These are phyloP conservation scores for Drosophila nebulosa DNA, from an alignment of 1,140 invertebrate genomes.

Conservation along the genomic window DNA sequence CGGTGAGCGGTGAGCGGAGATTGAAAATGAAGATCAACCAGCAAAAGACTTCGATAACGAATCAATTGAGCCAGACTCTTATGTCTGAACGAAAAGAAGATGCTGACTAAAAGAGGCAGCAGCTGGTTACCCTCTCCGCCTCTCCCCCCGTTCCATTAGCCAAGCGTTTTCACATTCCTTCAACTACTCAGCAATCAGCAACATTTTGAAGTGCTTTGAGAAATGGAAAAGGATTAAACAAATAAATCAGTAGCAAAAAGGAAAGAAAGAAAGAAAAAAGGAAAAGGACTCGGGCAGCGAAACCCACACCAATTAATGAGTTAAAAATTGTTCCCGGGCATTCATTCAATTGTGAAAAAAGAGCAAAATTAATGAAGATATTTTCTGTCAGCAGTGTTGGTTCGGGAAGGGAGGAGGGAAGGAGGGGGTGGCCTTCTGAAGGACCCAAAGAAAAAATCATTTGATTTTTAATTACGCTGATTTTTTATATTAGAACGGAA, in stretches of 20 bases:
- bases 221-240: conserved; percentile 76
- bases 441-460: conserved; percentile 62
- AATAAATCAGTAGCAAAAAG: conserved; percentile 71
- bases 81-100: not conserved
- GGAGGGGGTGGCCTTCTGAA: not conserved
- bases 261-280: no score
- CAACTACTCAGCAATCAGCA: conserved; percentile 54
- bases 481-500: conserved; percentile 76
- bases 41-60: conserved; percentile 42
- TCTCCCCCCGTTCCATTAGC: not conserved
- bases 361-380: conserved; percentile 80
- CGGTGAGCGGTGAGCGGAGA: no score
- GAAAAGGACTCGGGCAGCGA: conserved; percentile 26
- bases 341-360: conserved; percentile 71
- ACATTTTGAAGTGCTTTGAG: conserved; percentile 64
- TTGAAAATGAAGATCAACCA: not conserved
- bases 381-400: conserved; percentile 50
- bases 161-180: not conserved
- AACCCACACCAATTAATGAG: conserved; percentile 79
- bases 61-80: conserved; percentile 36
- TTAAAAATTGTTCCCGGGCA: conserved; percentile 75
- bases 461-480: conserved; percentile 81
- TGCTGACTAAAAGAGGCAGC: not conserved
- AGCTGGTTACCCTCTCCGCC: not conserved
- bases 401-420: not conserved